Percentiles rank a stretch among this genome's conserved stretches.
Evolutionary conservation across 2,113 vertebrate species (phyloP).

Genomic region (Cyrtonyx montezumae): DNA sequence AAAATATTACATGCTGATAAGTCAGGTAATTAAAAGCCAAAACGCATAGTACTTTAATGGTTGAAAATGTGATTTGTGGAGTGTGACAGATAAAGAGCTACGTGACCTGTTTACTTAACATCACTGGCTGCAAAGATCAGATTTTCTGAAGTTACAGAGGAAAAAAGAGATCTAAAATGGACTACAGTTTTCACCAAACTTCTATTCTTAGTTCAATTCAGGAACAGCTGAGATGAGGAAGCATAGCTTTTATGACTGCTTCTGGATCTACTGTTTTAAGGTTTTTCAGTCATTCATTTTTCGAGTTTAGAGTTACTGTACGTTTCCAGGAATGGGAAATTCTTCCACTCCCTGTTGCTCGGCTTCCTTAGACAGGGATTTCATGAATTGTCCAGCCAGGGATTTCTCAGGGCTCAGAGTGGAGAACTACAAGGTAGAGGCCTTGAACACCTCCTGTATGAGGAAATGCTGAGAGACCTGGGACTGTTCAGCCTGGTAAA

Average conservation of each 20-base stretch:
- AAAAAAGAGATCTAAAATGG: not conserved
- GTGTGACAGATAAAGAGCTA: constrained; percentile 48
- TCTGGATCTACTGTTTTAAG: not conserved
- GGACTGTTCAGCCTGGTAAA: too few species aligned
- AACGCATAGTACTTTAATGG: constrained; percentile 55
- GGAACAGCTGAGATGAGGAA: not conserved
- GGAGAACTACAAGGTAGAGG: not conserved
- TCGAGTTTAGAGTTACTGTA: not conserved
- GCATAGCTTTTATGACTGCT: not conserved
- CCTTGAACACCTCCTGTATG: not conserved
- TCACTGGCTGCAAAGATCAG: constrained; percentile 12
- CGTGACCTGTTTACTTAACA: constrained; percentile 5
- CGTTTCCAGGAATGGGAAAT: not conserved
- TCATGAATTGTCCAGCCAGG: not conserved
- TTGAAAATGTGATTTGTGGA: constrained; percentile 62
- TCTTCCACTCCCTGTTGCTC: not conserved
- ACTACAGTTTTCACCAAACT: not conserved
- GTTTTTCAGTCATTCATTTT: not conserved
- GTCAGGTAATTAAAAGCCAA: constrained; percentile 70
- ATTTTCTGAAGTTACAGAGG: not conserved
- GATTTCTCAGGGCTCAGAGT: not conserved
- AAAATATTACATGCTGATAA: constrained; percentile 66
- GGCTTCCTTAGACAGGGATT: not conserved
- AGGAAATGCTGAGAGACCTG: not conserved
- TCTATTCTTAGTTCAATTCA: constrained; percentile 1